Conservation (phyloP, 2,113 vertebrate species). For the Egretta garzetta region DNA sequence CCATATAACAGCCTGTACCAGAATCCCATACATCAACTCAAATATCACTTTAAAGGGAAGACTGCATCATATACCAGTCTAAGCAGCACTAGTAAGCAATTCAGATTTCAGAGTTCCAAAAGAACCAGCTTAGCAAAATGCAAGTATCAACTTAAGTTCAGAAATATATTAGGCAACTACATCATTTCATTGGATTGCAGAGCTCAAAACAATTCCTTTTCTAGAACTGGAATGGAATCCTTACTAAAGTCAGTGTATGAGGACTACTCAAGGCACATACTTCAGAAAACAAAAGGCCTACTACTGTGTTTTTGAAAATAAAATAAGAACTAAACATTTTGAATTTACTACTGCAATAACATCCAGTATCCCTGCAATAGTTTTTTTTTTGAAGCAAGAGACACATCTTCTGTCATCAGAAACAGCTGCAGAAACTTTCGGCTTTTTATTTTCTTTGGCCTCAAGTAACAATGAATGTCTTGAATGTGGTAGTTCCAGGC, state of each 20-base stretch:
- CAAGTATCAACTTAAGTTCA: slow-evolving; percentile 47
- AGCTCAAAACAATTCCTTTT: slow-evolving; percentile 53
- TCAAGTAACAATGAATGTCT: not conserved
- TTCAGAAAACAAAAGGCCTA: not conserved
- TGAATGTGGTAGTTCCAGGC: not conserved
- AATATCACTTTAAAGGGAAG: not conserved
- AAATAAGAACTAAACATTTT: not conserved
- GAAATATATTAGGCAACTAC: slow-evolving; percentile 47
- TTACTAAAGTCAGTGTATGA: not conserved
- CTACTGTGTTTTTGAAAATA: not conserved
- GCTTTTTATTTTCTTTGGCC: not conserved
- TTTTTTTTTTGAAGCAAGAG: not conserved
- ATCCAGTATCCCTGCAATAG: not conserved
- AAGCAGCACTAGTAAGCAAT: not conserved
- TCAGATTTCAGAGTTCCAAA: not conserved
- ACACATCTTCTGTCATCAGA: not conserved
- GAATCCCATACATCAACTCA: not conserved
- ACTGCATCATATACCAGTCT: not conserved
- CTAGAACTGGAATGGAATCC: not conserved
- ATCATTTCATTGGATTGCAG: slow-evolving; percentile 10
- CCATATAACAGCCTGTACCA: not conserved
- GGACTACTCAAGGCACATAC: not conserved
- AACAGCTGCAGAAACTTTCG: not conserved
- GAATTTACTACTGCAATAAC: not conserved
- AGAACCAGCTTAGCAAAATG: slow-evolving; percentile 30